Percentiles rank a stretch among this genome's conserved stretches.
phyloP scores from a whole-genome alignment of 2,888 invertebrate species.

The Crioceris asparagi region DNA sequence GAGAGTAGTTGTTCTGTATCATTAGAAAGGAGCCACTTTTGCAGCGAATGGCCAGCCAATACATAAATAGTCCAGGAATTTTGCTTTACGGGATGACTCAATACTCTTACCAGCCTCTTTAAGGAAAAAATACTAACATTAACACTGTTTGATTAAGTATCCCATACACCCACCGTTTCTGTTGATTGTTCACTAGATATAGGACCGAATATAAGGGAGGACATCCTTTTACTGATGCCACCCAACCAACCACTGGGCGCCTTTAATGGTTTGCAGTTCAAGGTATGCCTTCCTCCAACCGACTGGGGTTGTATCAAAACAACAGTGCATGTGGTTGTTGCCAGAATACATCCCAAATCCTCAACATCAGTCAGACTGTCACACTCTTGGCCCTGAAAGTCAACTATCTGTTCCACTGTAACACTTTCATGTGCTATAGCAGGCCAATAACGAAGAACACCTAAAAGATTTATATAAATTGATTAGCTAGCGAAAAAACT shows the following conservation, averaged over 20 bases:
- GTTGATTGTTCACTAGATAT: conserved; percentile 49
- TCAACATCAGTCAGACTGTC: conserved; percentile 59
- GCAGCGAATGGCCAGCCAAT: conserved; percentile 66
- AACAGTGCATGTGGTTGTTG: conserved; percentile 85
- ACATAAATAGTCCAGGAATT: conserved; percentile 53
- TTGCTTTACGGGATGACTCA: conserved; percentile 38
- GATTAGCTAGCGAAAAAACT: too few relatives aligned
- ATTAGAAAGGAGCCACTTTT: conserved; percentile 69
- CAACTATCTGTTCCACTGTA: conserved; percentile 73
- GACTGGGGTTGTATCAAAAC: conserved; percentile 54
- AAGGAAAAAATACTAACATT: conserved; percentile 12
- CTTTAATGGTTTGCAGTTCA: conserved; percentile 56
- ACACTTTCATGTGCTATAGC: conserved; percentile 80
- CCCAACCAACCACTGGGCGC: conserved; percentile 77
- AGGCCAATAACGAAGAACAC: conserved; percentile 83
- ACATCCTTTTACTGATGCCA: conserved; percentile 72
- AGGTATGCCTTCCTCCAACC: conserved; percentile 61
- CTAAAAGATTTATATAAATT: conserved; percentile 30
- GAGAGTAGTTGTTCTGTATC: conserved; percentile 60
- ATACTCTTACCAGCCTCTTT: conserved; percentile 57
- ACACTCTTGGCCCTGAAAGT: conserved; percentile 81
- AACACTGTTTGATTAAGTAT: not conserved
- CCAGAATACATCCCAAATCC: conserved; percentile 64
- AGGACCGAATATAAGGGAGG: conserved; percentile 70
- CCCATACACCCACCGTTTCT: conserved; percentile 46